Evolutionary conservation across 1,140 invertebrate species (phyloP).

Genomic region (Lepidurus arcticus): DNA sequence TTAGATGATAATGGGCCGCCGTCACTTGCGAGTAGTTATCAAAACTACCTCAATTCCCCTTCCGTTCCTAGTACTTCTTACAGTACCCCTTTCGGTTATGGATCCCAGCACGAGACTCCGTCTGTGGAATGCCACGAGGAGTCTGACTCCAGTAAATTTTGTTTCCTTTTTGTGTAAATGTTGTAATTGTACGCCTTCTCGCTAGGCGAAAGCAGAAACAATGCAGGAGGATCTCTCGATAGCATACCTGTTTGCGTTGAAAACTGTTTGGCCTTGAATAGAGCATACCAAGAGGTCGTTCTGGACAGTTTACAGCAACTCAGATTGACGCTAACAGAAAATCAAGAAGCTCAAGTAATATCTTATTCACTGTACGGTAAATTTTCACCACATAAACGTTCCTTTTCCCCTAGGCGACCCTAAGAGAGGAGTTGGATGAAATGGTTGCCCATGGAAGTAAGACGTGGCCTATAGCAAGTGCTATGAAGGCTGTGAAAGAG

Average conservation of each 20-base stretch:
- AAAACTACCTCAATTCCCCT: not conserved
- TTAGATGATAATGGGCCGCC: not conserved
- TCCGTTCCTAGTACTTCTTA: slow-evolving; percentile 3
- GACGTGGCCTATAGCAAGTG: not conserved
- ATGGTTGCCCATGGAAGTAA: not conserved
- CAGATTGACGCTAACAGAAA: not conserved
- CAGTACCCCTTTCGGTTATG: not conserved
- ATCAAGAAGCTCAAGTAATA: not conserved
- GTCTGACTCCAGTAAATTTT: not conserved
- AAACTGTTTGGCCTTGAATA: slow-evolving; percentile 27
- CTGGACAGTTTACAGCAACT: slow-evolving; percentile 25
- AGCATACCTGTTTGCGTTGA: slow-evolving; percentile 22
- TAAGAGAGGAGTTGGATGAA: slow-evolving; percentile 22
- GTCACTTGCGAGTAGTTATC: not conserved
- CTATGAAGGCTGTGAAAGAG: not conserved
- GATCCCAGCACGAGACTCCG: not conserved
- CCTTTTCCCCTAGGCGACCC: not conserved
- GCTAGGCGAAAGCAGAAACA: not conserved
- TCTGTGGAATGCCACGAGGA: not conserved
- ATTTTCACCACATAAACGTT: too few relatives aligned
- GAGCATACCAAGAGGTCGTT: slow-evolving; percentile 27
- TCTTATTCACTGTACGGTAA: not conserved
- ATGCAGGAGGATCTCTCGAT: not conserved
- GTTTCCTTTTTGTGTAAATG: not conserved
- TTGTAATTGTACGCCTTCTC: not conserved